These are phyloP conservation scores for Mythimna loreyi DNA, from an alignment of 2,888 invertebrate genomes.

Conservation along the genomic window DNA sequence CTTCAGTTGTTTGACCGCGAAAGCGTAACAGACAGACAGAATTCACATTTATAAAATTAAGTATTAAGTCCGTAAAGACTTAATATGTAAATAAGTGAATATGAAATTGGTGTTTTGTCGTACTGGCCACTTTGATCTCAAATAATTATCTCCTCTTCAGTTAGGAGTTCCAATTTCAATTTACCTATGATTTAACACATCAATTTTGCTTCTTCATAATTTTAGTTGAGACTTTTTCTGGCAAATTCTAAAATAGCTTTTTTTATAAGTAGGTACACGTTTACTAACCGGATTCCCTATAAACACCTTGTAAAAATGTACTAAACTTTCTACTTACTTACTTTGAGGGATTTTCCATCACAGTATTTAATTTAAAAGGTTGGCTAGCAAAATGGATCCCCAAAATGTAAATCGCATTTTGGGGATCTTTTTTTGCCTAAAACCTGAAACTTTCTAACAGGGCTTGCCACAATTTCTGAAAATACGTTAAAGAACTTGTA, in stretches of 20 bases:
- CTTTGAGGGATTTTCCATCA: background rate
- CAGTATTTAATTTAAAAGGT: background rate
- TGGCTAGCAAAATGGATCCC: background rate
- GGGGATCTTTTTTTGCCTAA: no score
- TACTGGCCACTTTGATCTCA: no score
- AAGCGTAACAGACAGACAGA: background rate
- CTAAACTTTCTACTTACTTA: background rate
- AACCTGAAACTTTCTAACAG: slow-evolving; percentile 3
- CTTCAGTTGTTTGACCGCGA: background rate
- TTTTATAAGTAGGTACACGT: background rate
- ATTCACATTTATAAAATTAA: no score
- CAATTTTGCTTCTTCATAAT: no score
- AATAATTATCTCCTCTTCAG: no score
- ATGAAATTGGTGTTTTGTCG: no score
- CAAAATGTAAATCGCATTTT: no score
- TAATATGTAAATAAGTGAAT: no score
- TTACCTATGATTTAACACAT: no score
- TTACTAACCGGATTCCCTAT: background rate
- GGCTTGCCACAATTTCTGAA: slow-evolving; percentile 2
- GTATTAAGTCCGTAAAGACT: no score
- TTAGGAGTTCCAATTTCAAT: no score
- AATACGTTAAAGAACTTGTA: background rate
- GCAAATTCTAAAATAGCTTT: background rate
- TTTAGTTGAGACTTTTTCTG: background rate
- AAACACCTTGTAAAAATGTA: background rate